Percentiles rank a stretch among this genome's conserved stretches.
Conservation (phyloP, 2,888 invertebrate genomes). For the Odontomyia ornata region DNA sequence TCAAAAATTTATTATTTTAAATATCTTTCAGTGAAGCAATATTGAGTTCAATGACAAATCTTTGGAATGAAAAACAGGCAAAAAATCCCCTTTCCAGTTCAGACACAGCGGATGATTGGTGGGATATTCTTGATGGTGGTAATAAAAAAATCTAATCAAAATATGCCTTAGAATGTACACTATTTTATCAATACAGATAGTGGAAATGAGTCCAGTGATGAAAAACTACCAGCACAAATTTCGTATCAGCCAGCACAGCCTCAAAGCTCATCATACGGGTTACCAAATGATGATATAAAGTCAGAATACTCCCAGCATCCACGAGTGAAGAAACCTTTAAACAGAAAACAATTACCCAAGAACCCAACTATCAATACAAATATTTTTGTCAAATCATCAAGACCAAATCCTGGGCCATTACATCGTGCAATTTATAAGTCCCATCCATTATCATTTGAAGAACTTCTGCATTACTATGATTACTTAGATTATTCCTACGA, state of each 20-base stretch:
- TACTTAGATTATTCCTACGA: not conserved
- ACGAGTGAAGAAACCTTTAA: not conserved
- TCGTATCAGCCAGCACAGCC: not conserved
- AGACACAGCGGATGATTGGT: not conserved
- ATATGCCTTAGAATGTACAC: not conserved
- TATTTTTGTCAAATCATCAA: not conserved
- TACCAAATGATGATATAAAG: not conserved
- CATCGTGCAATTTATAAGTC: not conserved
- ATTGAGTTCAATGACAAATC: constrained; percentile 10
- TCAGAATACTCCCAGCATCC: not conserved
- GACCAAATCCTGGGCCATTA: not conserved
- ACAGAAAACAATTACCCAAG: not conserved
- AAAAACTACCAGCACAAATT: not conserved
- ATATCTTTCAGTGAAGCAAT: constrained; percentile 11
- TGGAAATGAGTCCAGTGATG: not conserved
- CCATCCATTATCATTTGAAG: not conserved
- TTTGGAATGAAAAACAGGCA: constrained; percentile 26
- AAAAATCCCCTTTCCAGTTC: not conserved
- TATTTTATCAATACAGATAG: not conserved
- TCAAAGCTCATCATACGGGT: not conserved
- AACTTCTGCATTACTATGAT: not conserved
- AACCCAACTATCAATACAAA: not conserved
- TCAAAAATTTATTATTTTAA: too few species aligned
- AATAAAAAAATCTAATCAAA: not conserved
- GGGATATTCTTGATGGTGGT: not conserved